Percentiles rank a stretch among this genome's conserved stretches.
These are phyloP conservation scores for Phortica okadai DNA, from an alignment of 2,888 invertebrate genomes.

Conservation along the genomic window DNA sequence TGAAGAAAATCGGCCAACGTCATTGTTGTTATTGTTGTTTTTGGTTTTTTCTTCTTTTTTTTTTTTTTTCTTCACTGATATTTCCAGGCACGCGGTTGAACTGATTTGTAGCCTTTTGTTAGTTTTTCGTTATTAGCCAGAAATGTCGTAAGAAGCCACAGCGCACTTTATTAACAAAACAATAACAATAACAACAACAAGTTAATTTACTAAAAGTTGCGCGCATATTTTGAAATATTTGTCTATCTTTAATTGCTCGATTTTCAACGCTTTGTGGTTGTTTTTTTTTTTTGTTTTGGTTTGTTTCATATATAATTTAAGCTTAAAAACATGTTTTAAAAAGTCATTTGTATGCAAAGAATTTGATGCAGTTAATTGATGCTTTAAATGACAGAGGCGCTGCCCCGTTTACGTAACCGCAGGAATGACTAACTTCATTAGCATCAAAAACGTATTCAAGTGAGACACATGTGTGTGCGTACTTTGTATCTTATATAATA, in stretches of 20 bases:
- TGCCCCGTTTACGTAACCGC: background rate
- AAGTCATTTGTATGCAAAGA: background rate
- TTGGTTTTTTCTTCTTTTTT: background rate
- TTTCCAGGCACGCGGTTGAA: conserved; percentile 21
- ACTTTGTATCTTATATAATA: background rate
- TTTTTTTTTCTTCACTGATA: background rate
- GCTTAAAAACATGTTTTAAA: background rate
- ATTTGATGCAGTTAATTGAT: background rate
- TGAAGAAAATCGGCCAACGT: conserved; percentile 10
- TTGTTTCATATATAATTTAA: background rate
- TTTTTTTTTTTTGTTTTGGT: too few species aligned
- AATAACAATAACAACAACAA: background rate
- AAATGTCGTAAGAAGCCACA: conserved; percentile 6
- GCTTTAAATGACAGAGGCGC: background rate
- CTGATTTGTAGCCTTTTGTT: background rate
- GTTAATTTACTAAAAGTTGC: background rate
- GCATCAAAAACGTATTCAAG: background rate
- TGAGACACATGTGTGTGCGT: background rate
- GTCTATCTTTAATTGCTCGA: too few species aligned
- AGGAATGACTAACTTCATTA: too few species aligned
- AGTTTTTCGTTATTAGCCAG: conserved; percentile 12
- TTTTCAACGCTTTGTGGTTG: too few species aligned
- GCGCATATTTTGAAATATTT: too few species aligned
- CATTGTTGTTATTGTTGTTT: background rate
- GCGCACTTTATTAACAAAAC: conserved; percentile 22